Base-by-base conservation (phyloP, 2,888 invertebrate genomes). In the Leptinotarsa juncta region DNA sequence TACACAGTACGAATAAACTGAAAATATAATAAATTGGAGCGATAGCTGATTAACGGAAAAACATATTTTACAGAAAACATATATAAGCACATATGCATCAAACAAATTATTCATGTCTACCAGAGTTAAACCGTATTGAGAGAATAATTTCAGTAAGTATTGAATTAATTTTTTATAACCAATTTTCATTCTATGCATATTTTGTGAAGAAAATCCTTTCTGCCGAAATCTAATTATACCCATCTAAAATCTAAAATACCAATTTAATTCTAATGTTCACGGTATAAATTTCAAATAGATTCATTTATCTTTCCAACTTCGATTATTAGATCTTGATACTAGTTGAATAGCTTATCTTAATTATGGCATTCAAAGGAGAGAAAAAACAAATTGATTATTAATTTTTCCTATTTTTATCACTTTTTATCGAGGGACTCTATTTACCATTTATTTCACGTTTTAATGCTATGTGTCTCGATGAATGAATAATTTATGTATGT, bases 281-380 rank as follows among this genome's bases (percentile, higher is more conserved):
- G 23, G 23, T 57, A 57, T 57, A 5, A 2, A 57, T 12, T 57
- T 14, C 16, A 12, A 57, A 14, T 23, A 57, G 57, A 57, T 20
- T 53, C 18, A 53, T 53, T 53, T 20, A 57, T 23, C 15, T 15
- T 20, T 23, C 20, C 18, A 57, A 23, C 57, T 26, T 26, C n/a
- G 26, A 57, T 57, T 15, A 57, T 57, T 10, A 57, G 57, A 57
- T 57, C 62, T 32, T 62, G 26, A 62, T 62, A 16, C 42, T 7
- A 62, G 26, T 62, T 62, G 62, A 62, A 62, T 62, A 62, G 26
- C 32, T 42, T 62, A 42, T 62, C 42, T 42, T 42, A 42, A 62
- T 42, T 62, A 32, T 62, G 32, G 4, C 32, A 32, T 16, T 32
- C 42, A 62, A n/a, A n/a, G n/a, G 3, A 62, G n/a, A 62, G 3